Base-by-base conservation (phyloP, 30 jellyfish, hydroid and myxozoan genomes). In the Hydractinia echinata region DNA sequence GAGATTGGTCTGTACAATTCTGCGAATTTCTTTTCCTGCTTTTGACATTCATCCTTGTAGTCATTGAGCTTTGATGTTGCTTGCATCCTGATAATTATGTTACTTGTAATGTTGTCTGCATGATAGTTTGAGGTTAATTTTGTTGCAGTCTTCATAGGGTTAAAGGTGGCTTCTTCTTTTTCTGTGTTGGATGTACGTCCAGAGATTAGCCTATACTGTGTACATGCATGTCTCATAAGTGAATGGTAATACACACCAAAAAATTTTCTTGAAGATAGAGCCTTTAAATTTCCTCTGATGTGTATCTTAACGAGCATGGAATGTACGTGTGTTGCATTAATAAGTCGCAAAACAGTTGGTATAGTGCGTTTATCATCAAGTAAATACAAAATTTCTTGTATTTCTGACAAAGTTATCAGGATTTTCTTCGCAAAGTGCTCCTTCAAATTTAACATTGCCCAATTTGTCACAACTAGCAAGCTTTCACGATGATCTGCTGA, bases 351-450 rank as follows among this genome's bases (percentile, higher is more conserved):
- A 4, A 72, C 54, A 72, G 54, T 54, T 19, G 48, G 9, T 19
- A 54, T 39, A 19, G 20, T 72, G 20, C 60, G 20, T 8, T 19
- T 19, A 16, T 18, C 61, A 18, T 72, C 81, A 7, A 39, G 76
- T 18, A 72, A 58, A 54, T 72, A 48, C 51, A 72, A 54, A 18
- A 72, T 48, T 72, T 72, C 51, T 72, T 72, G 81, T 72, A 72
- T 72, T 72, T 72, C 81, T 18, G 61, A 72, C 48, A 72, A 72
- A 5, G 20, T 5, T 72, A 21, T 18, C 7, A 72, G 61, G n/a
- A 72, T 39, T 72, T 21, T 18, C 39, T 39, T 19, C n/a, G 54
- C 54, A 72, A 18, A 72, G 60, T 72, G 81, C 39, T 19, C n/a
- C n/a, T 54, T 7, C n/a, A 18, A 54, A 72, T 72, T 5, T 54